Base-by-base conservation (phyloP, 2,888 invertebrate genomes). In the Tetrapedia diversipes region DNA sequence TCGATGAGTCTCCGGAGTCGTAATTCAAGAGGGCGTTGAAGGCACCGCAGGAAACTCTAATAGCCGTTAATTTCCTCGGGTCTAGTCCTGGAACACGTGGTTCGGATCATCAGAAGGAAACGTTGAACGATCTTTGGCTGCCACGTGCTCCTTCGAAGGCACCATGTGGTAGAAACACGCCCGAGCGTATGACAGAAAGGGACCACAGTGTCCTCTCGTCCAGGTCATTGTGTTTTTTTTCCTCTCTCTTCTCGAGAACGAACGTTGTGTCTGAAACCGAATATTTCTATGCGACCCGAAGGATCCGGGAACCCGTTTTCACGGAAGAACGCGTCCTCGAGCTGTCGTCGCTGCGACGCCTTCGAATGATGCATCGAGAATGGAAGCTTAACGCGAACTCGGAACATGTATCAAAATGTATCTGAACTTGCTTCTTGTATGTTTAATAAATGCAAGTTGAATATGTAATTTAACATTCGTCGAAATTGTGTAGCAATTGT, bases 1-100 rank as follows among this genome's bases (percentile, higher is more conserved):
- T 64, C 29, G 60, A 27, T 34, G 22, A n/a, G 49, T 70, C 57
- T 43, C 27, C 70, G 14, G 34, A 34, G n/a, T 57, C 60, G 70
- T 77, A 77, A 78, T 41, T 78, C 39, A 43, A 27, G 57, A n/a
- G 32, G 34, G 51, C 47, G 76, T 27, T 53, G 77, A 81, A 70
- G 69, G 75, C 67, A 60, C 72, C 77, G 37, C 85, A 86, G 86
- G 89, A 88, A 88, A 81, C 70, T 84, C 86, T 88, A 87, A 88
- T 86, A 86, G 86, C 79, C 82, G 85, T 81, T 86, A 86, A 85
- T 81, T 82, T 83, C 78, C 77, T 83, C 51, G 63, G 39, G 68
- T 49, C 64, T 66, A 69, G 76, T 70, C 69, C n/a, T 16, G 47
- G 22, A 80, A 82, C 86, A 87, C 81, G 77, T 86, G 88, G 81